Percentiles rank a stretch among this genome's conserved stretches.
These are phyloP conservation scores for Ophiothrix spiculata DNA, from an alignment of 35 echinoderm and acorn worm genomes.

Conservation along the genomic window DNA sequence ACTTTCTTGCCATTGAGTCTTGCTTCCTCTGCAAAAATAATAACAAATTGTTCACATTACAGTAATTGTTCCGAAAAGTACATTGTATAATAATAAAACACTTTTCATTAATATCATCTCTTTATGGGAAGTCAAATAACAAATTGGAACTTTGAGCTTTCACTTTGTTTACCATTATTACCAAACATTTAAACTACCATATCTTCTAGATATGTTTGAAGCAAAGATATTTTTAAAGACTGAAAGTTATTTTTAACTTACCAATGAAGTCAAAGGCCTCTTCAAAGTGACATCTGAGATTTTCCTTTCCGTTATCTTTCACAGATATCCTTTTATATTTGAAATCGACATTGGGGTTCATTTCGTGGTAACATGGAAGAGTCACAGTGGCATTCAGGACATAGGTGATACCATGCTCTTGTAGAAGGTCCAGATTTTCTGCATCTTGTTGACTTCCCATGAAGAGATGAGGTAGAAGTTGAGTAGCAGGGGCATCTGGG, in stretches of 20 bases:
- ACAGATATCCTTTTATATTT: slow-evolving; percentile 77
- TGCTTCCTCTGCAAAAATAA: slow-evolving; percentile 75
- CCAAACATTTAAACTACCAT: too few relatives aligned
- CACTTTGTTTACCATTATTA: too few relatives aligned
- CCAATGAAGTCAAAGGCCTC: slow-evolving; percentile 88
- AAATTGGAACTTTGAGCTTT: too few relatives aligned
- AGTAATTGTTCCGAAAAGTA: too few relatives aligned
- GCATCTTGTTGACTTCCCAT: slow-evolving; percentile 89
- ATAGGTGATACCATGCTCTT: slow-evolving; percentile 57
- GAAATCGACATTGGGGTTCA: slow-evolving; percentile 30
- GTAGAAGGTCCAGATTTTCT: slow-evolving; percentile 56
- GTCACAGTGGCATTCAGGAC: slow-evolving; percentile 86
- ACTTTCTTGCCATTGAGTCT: slow-evolving; percentile 52
- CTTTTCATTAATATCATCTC: not conserved
- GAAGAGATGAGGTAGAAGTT: slow-evolving; percentile 82
- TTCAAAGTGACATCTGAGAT: slow-evolving; percentile 75
- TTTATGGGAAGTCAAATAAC: too few relatives aligned
- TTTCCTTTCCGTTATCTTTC: slow-evolving; percentile 59
- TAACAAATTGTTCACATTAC: too few relatives aligned
- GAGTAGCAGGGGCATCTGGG: slow-evolving; percentile 53
- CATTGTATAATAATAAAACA: slow-evolving; percentile 14
- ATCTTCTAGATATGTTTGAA: too few relatives aligned
- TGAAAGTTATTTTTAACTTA: slow-evolving; percentile 55
- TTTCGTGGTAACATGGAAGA: slow-evolving; percentile 85
- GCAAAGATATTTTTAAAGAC: too few relatives aligned